Conservation (phyloP, 2,888 invertebrate genomes). For the Drosophila monieri region DNA sequence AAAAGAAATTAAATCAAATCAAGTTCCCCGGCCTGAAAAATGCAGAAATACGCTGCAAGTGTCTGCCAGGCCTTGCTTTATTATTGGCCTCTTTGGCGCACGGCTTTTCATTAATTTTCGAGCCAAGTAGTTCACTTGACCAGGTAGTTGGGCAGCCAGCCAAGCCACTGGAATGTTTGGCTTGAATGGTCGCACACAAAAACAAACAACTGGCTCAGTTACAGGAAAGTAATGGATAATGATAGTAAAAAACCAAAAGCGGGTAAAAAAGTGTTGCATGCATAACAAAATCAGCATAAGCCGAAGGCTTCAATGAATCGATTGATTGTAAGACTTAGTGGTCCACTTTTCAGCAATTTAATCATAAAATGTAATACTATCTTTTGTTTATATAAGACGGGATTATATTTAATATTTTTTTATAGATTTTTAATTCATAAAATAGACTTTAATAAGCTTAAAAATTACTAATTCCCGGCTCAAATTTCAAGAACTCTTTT, state of each 20-base stretch:
- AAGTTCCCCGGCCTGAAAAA: slow-evolving; percentile 60
- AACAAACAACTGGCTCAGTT: slow-evolving; percentile 34
- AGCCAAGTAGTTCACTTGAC: slow-evolving; percentile 74
- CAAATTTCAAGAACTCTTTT: slow-evolving; percentile 20
- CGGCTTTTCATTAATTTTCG: slow-evolving; percentile 35
- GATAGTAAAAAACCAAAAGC: slow-evolving; percentile 21
- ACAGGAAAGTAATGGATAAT: slow-evolving; percentile 56
- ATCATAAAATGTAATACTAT: slow-evolving; percentile 7
- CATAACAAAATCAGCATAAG: slow-evolving; percentile 52
- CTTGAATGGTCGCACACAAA: slow-evolving; percentile 59
- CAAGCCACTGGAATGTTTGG: slow-evolving; percentile 70
- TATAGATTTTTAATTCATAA: too few species aligned
- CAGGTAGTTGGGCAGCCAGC: slow-evolving; percentile 69
- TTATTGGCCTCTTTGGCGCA: slow-evolving; percentile 12
- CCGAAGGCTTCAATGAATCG: slow-evolving; percentile 25
- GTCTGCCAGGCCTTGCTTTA: slow-evolving; percentile 47
- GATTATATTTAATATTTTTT: too few species aligned
- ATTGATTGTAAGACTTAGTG: slow-evolving; percentile 25
- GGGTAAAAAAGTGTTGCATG: slow-evolving; percentile 35
- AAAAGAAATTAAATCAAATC: slow-evolving; percentile 73
- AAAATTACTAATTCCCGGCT: neutral
- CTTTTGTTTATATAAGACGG: too few species aligned
- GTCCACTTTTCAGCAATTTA: slow-evolving; percentile 23
- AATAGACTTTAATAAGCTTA: neutral
- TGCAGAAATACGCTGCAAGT: slow-evolving; percentile 45